A percentile compares a stretch with the other conserved stretches of the same genome.
Evolutionary conservation across 2,888 invertebrate genomes (phyloP).

Genomic region (Hecatera dysodea): DNA sequence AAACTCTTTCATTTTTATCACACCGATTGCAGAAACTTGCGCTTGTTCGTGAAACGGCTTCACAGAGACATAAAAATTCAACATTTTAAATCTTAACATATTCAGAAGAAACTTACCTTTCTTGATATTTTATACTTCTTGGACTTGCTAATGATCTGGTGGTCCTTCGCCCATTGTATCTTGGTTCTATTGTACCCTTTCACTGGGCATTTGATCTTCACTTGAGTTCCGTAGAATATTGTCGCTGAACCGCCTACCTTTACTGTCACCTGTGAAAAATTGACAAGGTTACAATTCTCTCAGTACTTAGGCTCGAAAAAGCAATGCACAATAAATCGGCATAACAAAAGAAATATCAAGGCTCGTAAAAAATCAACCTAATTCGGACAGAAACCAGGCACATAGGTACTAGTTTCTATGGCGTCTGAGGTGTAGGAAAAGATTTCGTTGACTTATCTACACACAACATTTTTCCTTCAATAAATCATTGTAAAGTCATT

Average conservation of each 20-base stretch:
- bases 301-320: not conserved
- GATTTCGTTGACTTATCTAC: no score
- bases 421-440: no score
- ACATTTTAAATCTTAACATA: constrained; percentile 13
- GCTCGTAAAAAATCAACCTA: no score
- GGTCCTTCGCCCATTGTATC: constrained; percentile 97
- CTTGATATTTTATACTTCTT: constrained; percentile 97
- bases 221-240: constrained; percentile 97
- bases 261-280: constrained; percentile 91
- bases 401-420: no score
- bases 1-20: constrained; percentile 33
- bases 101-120: constrained; percentile 88
- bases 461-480: no score
- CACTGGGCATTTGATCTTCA: constrained; percentile 98
- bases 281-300: not conserved
- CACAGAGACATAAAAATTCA: constrained; percentile 2
- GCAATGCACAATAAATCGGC: no score
- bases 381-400: no score
- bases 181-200: constrained; percentile 95
- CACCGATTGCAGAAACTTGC: constrained; percentile 15
- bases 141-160: constrained; percentile 94
- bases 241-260: constrained; percentile 98
- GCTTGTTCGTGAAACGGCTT: constrained; percentile 12
- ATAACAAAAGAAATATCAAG: no score
- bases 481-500: no score